Percentiles rank a stretch among this genome's conserved stretches.
Conservation (phyloP, 2,888 invertebrate species). For the Papilio protenor region DNA sequence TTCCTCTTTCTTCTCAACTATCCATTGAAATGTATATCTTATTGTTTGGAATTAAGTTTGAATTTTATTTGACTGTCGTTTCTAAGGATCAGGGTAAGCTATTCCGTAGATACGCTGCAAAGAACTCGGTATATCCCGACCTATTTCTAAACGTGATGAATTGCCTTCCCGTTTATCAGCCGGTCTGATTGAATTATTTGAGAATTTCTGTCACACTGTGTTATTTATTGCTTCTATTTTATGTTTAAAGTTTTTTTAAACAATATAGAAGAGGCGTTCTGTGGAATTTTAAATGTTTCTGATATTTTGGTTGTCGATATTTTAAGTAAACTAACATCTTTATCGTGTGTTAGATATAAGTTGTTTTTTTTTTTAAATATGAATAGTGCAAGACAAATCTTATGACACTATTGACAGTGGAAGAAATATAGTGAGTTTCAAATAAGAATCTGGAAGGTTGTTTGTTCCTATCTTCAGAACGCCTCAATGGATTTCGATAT, state of each 20-base stretch:
- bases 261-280: neutral
- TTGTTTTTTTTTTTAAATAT: neutral
- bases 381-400: neutral
- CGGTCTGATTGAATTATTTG: constrained; percentile 52
- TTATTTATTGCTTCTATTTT: constrained; percentile 39
- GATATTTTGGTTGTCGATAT: neutral
- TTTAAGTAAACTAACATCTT: neutral
- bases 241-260: constrained; percentile 36
- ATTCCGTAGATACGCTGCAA: constrained; percentile 59
- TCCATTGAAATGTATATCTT: constrained; percentile 50
- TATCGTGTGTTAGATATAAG: neutral
- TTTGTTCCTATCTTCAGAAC: no score
- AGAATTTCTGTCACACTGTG: constrained; percentile 39
- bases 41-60: constrained; percentile 56
- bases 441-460: neutral
- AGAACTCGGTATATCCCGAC: constrained; percentile 62
- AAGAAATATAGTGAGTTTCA: neutral
- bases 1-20: constrained; percentile 51
- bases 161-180: constrained; percentile 61
- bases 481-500: no score
- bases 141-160: constrained; percentile 70
- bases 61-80: constrained; percentile 54
- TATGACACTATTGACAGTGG: neutral
- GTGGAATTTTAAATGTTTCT: constrained; percentile 9
- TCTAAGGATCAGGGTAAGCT: constrained; percentile 52